Base-by-base conservation (phyloP, 1,140 invertebrate genomes). In the Hydropsyche tenuis region DNA sequence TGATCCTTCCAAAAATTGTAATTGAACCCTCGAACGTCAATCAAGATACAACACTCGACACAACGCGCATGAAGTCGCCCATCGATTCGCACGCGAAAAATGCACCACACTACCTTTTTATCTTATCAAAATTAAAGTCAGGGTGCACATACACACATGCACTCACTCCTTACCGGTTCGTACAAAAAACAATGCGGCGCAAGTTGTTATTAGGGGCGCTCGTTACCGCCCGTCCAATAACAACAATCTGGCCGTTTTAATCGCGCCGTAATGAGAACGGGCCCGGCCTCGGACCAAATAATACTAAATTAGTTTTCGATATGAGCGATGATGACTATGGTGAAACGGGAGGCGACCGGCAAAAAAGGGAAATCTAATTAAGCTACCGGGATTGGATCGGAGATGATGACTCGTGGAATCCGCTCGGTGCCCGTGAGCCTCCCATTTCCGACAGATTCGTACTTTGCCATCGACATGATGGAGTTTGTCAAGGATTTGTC, bases 281-380 rank as follows among this genome's bases (percentile, higher is more conserved):
- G 70, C 46, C 14, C 70, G 56, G 46, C 70, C 60, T 63, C 37
- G 51, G 62, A 72, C 56, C 56, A 12, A 45, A 66, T 20, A 45
- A 69, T 37, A 74, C 48, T 45, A 77, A 77, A 77, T 77, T 77
- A 77, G 72, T 77, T 77, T 77, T 74, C 62, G 75, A 77, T 74
- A 76, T 70, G 75, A 76, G 72, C 62, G 72, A 73, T 73, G 72
- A 73, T 66, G 72, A 73, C 64, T 56, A 73, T 68, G 72, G 62
- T 64, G 65, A 56, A 70, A 46, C 53, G 73, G 73, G 23, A 70
- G 73, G 73, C 37, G 66, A 51, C 20, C 66, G 66, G 53, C 60
- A 69, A 63, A 74, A 69, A 70, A 72, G 60, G 70, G 53, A 74
- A 74, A 77, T 77, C 75, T 77, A 77, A 77, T 77, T 74, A 77